Percentiles rank a stretch among this genome's conserved stretches.
Conservation (phyloP, 2,113 vertebrate species). For the Mirounga angustirostris region DNA sequence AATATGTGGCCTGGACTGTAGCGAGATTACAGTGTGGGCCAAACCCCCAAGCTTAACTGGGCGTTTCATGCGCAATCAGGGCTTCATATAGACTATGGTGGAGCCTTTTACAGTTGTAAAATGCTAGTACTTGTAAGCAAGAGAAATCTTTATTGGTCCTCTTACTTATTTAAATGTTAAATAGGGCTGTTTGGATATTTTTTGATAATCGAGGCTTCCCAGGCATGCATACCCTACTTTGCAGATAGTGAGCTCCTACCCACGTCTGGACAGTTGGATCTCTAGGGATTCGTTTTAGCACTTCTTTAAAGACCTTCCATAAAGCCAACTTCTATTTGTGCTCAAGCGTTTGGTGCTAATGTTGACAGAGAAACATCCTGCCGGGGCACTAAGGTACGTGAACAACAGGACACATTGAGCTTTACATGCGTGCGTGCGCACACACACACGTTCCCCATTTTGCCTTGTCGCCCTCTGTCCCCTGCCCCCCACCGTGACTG, state of each 20-base stretch:
- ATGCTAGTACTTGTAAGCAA: slow-evolving; percentile 71
- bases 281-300: slow-evolving; percentile 82
- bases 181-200: slow-evolving; percentile 76
- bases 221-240: slow-evolving; percentile 76
- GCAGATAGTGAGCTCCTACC: slow-evolving; percentile 82
- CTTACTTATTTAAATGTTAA: slow-evolving; percentile 85
- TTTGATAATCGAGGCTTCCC: slow-evolving; percentile 79
- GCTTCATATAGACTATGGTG: slow-evolving; percentile 64
- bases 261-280: slow-evolving; percentile 78
- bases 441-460: slow-evolving; percentile 60
- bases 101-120: slow-evolving; percentile 76
- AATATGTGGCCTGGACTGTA: slow-evolving; percentile 82
- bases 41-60: slow-evolving; percentile 78
- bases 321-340: slow-evolving; percentile 83
- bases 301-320: slow-evolving; percentile 78
- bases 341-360: slow-evolving; percentile 80
- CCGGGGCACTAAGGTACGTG: slow-evolving; percentile 75
- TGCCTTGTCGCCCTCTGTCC: background rate
- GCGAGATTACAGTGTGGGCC: slow-evolving; percentile 74
- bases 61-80: slow-evolving; percentile 67
- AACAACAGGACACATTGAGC: slow-evolving; percentile 71
- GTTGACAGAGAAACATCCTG: slow-evolving; percentile 84
- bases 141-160: slow-evolving; percentile 78
- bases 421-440: background rate
- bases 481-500: background rate